These are phyloP conservation scores for Rutpela maculata DNA, from an alignment of 2,888 invertebrate genomes.

Conservation along the genomic window DNA sequence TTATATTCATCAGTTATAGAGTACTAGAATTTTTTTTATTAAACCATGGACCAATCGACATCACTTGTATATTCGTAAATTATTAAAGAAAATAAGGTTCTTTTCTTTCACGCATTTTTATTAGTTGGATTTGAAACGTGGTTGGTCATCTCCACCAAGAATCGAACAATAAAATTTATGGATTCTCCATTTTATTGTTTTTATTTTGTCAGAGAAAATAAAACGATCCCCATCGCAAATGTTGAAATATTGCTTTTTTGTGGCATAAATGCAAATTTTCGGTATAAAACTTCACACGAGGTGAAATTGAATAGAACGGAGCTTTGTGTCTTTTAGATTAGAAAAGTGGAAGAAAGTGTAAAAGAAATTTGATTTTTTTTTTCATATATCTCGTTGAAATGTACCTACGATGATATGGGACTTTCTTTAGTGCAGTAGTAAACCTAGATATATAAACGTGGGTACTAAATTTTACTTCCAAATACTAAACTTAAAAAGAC, in stretches of 20 bases:
- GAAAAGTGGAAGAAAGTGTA: constrained; percentile 2
- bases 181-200: constrained; percentile 52
- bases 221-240: constrained; percentile 51
- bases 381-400: constrained; percentile 27
- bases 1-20: too few species aligned
- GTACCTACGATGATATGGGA: constrained; percentile 17
- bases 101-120: constrained; percentile 59
- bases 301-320: constrained; percentile 32
- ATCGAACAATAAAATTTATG: constrained; percentile 61
- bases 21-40: too few species aligned
- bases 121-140: constrained; percentile 61
- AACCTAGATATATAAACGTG: background rate
- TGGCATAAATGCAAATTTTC: constrained; percentile 45
- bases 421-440: background rate
- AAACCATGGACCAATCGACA: too few species aligned
- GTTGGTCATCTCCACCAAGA: constrained; percentile 54
- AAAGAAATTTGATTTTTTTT: constrained; percentile 34
- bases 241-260: constrained; percentile 51
- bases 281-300: constrained; percentile 42
- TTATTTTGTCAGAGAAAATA: constrained; percentile 55
- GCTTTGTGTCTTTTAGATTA: constrained; percentile 29
- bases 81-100: background rate
- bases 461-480: background rate
- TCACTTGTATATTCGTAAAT: too few species aligned
- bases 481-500: background rate